Evolutionary conservation across 2,797 vertebrate species (phyloP).

Genomic region (Sebastes iracundus): DNA sequence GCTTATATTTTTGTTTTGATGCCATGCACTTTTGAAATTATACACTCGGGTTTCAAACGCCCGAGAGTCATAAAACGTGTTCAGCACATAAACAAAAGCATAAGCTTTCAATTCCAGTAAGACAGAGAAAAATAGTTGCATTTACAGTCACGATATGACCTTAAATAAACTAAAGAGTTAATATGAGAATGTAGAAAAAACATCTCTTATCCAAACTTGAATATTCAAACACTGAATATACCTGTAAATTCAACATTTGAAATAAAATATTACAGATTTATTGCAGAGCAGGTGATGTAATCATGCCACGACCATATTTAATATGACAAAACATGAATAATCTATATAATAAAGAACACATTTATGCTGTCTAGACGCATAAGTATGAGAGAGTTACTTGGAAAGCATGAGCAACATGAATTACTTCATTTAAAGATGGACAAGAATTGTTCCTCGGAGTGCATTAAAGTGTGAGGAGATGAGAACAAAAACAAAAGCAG

Average conservation of each 20-base stretch:
- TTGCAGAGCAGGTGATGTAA: background rate
- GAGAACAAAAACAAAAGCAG: slow-evolving; percentile 39
- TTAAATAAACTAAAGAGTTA: slow-evolving; percentile 27
- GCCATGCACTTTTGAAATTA: slow-evolving; percentile 49
- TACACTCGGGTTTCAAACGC: slow-evolving; percentile 47
- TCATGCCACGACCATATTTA: background rate
- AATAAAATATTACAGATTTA: slow-evolving; percentile 11
- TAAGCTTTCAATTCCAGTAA: slow-evolving; percentile 12
- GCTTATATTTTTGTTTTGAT: slow-evolving; percentile 55
- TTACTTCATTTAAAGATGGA: slow-evolving; percentile 34
- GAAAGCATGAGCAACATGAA: slow-evolving; percentile 26
- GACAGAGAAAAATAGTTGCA: slow-evolving; percentile 5
- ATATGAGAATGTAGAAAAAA: background rate
- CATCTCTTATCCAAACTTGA: slow-evolving; percentile 1
- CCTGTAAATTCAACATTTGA: background rate
- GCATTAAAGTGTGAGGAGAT: slow-evolving; percentile 17
- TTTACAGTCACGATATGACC: slow-evolving; percentile 12
- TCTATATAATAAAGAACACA: background rate
- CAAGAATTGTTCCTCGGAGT: slow-evolving; percentile 12
- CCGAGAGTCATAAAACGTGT: slow-evolving; percentile 27
- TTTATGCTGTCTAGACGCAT: slow-evolving; percentile 18
- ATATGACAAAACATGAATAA: slow-evolving; percentile 1
- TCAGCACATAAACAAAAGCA: slow-evolving; percentile 29
- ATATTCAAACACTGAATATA: background rate
- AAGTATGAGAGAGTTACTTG: background rate